Evolutionary conservation across 1,140 invertebrate species (phyloP).

Genomic region (Penaeus chinensis): DNA sequence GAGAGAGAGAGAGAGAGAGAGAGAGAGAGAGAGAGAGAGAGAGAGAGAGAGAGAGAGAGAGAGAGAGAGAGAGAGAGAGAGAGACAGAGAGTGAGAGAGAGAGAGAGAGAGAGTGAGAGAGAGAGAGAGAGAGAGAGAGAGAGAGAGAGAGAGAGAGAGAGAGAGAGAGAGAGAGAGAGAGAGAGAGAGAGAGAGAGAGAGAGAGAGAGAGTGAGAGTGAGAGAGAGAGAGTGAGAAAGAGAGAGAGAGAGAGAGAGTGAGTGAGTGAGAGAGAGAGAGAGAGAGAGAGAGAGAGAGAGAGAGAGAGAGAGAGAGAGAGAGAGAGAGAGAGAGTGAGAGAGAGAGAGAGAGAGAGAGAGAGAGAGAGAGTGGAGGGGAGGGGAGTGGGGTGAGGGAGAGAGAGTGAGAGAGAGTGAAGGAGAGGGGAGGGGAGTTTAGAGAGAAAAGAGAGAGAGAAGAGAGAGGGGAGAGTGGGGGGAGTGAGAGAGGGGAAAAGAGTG

Average conservation of each 20-base stretch:
- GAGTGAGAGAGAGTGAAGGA: not conserved
- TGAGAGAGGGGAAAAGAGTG: no score
- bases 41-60: not conserved
- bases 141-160: not conserved
- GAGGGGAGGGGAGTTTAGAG: not conserved
- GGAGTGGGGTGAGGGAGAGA: not conserved
- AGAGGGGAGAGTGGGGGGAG: no score
- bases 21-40: not conserved
- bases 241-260: conserved; percentile 2
- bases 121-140: not conserved
- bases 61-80: not conserved
- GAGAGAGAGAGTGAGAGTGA: not conserved
- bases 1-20: not conserved
- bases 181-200: not conserved
- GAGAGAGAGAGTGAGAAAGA: conserved; percentile 2
- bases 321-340: not conserved
- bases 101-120: not conserved
- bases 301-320: not conserved
- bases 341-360: conserved; percentile 30
- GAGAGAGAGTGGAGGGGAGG: conserved; percentile 9
- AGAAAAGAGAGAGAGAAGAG: no score
- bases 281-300: not conserved
- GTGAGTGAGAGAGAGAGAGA: not conserved
- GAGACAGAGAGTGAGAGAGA: not conserved
- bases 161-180: not conserved